Conservation (phyloP, 2,888 invertebrate genomes). For the Mythimna albipuncta region DNA sequence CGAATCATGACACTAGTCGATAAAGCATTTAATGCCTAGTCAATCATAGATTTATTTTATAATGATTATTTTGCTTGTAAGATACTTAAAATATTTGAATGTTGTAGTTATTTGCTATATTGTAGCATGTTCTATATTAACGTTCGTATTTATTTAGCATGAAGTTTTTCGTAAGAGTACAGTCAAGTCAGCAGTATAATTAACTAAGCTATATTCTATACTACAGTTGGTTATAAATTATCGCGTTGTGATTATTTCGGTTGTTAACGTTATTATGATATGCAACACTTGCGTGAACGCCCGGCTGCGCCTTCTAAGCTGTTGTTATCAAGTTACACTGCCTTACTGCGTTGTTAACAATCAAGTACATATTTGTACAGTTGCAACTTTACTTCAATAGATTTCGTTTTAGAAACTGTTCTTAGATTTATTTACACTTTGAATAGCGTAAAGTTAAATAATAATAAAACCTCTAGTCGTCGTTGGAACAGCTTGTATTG, state of each 20-base stretch:
- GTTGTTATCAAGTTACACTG: constrained; percentile 52
- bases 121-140: constrained; percentile 65
- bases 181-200: constrained; percentile 23
- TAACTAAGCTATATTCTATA: constrained; percentile 25
- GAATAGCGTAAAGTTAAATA: constrained; percentile 29
- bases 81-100: constrained; percentile 41
- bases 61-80: constrained; percentile 62
- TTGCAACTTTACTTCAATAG: constrained; percentile 25
- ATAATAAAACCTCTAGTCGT: constrained; percentile 39
- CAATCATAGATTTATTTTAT: constrained; percentile 56
- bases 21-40: constrained; percentile 66
- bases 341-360: constrained; percentile 55
- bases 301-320: constrained; percentile 27
- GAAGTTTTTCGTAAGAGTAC: constrained; percentile 37
- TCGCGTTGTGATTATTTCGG: constrained; percentile 48
- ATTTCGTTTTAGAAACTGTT: constrained; percentile 30
- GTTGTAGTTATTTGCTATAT: constrained; percentile 55
- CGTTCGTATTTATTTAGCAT: constrained; percentile 59
- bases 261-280: constrained; percentile 35
- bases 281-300: constrained; percentile 12
- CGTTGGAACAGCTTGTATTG: constrained; percentile 54
- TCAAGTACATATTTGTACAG: constrained; percentile 48
- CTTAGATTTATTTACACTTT: constrained; percentile 34
- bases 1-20: constrained; percentile 71
- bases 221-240: constrained; percentile 28